phyloP scores from a whole-genome alignment of 1,140 invertebrate genomes.

The Heterodera carotae region DNA sequence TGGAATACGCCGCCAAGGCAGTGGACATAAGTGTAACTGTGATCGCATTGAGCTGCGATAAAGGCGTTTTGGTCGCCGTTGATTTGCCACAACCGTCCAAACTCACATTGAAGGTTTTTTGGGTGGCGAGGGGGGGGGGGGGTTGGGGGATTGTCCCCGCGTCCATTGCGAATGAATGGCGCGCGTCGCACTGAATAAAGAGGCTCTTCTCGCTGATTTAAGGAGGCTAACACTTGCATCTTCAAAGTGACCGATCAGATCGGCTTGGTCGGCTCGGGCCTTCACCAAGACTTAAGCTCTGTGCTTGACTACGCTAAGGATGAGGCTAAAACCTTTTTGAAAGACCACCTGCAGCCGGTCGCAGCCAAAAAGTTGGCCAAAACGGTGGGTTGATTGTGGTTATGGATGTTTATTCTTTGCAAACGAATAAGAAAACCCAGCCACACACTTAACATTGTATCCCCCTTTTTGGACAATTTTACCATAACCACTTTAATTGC shows the following conservation, averaged over 20 bases:
- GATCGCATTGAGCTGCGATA: slow-evolving; percentile 87
- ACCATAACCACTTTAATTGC: no score
- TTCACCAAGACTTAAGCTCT: slow-evolving; percentile 57
- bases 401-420: no score
- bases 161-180: no score
- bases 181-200: no score
- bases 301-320: slow-evolving; percentile 57
- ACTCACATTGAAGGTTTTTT: slow-evolving; percentile 75
- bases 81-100: slow-evolving; percentile 97
- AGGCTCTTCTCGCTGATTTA: slow-evolving; percentile 16
- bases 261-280: slow-evolving; percentile 72
- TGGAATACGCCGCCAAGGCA: slow-evolving; percentile 98
- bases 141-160: no score
- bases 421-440: no score
- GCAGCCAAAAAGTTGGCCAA: slow-evolving; percentile 54
- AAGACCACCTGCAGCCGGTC: slow-evolving; percentile 56
- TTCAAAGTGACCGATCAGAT: slow-evolving; percentile 91
- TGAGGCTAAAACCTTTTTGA: slow-evolving; percentile 58
- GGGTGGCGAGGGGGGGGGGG: no score
- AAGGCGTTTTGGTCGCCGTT: slow-evolving; percentile 94
- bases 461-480: no score
- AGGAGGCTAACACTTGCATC: slow-evolving; percentile 82
- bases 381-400: slow-evolving; percentile 35
- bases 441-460: no score
- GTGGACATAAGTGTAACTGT: slow-evolving; percentile 98